Evolutionary conservation across 2,113 vertebrate genomes (phyloP), one percentile per base, ranked within the genome.

Genomic region (Phyllostomus hastatus): DNA sequence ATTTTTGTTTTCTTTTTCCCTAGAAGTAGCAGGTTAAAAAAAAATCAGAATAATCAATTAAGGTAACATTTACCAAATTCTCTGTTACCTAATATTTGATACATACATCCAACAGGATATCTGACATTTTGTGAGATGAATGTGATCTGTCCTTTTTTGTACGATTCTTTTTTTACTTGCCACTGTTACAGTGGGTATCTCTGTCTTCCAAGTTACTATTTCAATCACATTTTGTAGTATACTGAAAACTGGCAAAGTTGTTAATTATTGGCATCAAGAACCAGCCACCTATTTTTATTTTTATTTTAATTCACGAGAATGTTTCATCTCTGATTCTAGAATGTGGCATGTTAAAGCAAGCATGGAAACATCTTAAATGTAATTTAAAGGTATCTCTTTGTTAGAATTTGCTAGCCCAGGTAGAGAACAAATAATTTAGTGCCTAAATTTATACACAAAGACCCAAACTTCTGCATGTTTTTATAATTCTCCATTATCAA

Each of bases 401-500:
- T 88, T 90, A 90, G 33, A 96, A 85, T 93, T 93, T 81, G 22
- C 72, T 93, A 87, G 20, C 61, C 38, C 26, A 91, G 15, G 33
- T 73, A 88, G 61, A 92, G 11, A 94, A 90, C 66, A 97, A 89
- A 66, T 93, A 90, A 72, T 28, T 93, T 78, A 52, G 19, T 67
- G 33, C 43, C 43, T 88, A 94, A 83, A 73, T 38, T 91, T 83
- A 73, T n/a, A 95, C 89, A 73, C 64, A 92, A 75, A 97, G 22
- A 69, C 83, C 5, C 10, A 78, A 88, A n/a, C 61, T 95, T 8
- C 57, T 89, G 16, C 24, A 75, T 82, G 54, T 85, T 94, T 96
- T 95, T 82, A 61, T 64, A 72, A 93, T 95, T 96, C 35, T 70
- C 26, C 35, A 20, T 84, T 95, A 90, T 90, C 84, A 84, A 90